These are phyloP conservation scores for Dione vanillae DNA, from an alignment of 2,888 invertebrate species.

Conservation along the genomic window DNA sequence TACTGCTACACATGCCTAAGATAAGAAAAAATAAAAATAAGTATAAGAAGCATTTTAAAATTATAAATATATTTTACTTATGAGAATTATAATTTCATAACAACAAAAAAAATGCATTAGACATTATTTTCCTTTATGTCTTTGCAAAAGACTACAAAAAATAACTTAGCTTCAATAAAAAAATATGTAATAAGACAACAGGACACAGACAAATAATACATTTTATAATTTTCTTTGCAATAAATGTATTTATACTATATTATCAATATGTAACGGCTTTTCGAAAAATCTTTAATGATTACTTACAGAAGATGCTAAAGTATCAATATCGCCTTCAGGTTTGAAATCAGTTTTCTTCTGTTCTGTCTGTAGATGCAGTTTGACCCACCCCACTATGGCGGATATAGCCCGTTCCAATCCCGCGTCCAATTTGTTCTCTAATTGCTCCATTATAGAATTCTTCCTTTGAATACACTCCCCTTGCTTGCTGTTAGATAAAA, in stretches of 20 bases:
- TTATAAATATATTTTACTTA: not conserved
- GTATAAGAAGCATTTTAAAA: not conserved
- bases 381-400: conserved; percentile 96
- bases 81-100: too few species aligned
- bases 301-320: conserved; percentile 91
- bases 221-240: too few species aligned
- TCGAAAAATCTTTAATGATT: too few species aligned
- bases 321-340: conserved; percentile 94
- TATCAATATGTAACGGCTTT: too few species aligned
- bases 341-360: conserved; percentile 98
- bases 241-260: too few species aligned
- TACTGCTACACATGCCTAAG: conserved; percentile 92
- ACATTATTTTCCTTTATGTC: too few species aligned
- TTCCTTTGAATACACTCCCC: conserved; percentile 95
- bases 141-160: too few species aligned
- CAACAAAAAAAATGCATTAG: too few species aligned
- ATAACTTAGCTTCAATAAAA: too few species aligned
- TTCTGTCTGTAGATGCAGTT: conserved; percentile 93
- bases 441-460: conserved; percentile 92
- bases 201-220: too few species aligned
- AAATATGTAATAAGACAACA: too few species aligned
- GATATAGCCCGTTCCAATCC: conserved; percentile 94
- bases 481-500: conserved; percentile 86
- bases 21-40: too few species aligned
- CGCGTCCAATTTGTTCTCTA: conserved; percentile 95